phyloP scores from a whole-genome alignment of 2,888 invertebrate species.

The Synanthedon formicaeformis region DNA sequence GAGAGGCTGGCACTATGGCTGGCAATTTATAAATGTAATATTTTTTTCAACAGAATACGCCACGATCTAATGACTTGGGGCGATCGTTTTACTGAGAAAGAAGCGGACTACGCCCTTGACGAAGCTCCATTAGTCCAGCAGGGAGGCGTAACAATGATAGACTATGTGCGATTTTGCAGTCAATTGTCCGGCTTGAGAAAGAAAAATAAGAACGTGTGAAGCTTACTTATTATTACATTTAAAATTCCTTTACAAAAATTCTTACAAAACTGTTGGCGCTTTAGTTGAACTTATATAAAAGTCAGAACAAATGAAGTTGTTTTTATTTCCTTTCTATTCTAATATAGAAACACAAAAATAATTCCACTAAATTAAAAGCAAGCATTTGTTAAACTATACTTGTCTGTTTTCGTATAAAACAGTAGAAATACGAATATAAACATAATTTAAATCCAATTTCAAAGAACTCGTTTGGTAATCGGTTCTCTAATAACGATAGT shows the following conservation, averaged over 20 bases:
- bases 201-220: conserved; percentile 25
- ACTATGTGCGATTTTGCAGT: conserved; percentile 74
- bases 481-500: no score
- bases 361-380: no score
- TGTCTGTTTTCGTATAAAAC: no score
- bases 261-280: not conserved
- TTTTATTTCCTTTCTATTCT: no score
- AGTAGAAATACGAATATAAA: no score
- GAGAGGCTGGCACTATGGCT: no score
- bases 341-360: no score
- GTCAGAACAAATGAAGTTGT: no score
- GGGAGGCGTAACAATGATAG: conserved; percentile 69
- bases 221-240: not conserved
- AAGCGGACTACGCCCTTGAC: conserved; percentile 73
- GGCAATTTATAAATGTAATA: no score
- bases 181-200: conserved; percentile 72
- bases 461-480: no score
- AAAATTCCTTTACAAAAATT: not conserved
- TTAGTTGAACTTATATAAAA: not conserved
- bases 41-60: conserved; percentile 61
- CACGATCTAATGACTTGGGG: conserved; percentile 76
- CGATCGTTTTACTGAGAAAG: conserved; percentile 73
- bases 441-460: no score
- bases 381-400: no score
- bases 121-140: conserved; percentile 72